Base-by-base conservation (phyloP, 2,113 vertebrate species). In the Trematomus loennbergii region DNA sequence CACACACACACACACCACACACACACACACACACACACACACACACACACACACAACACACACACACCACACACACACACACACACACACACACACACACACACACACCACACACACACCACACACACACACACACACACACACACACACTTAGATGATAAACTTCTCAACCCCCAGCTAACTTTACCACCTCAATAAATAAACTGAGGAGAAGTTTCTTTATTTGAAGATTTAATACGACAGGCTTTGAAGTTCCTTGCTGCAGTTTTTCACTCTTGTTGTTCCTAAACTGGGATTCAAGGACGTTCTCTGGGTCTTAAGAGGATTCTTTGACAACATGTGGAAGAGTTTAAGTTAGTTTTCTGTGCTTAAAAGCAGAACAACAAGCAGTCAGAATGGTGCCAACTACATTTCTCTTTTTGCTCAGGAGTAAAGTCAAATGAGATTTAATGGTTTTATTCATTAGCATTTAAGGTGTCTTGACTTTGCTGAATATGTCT, bases 61-160 rank as follows among this genome's bases (percentile, higher is more conserved):
- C 25, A 25, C 25, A 25, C 25, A 25, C 25, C 25, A 25, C 25
- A 25, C 25, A 25, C 25, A 25, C 25, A 25, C 25, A 25, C 25
- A 25, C 25, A 25, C 25, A 2, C 2, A 25, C 25, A 25, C 25
- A 25, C 25, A 25, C 25, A 25, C 25, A 25, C 1, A 25, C 52
- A 1, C 66, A 40, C 66, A 11, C 58, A 52, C 48, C 61, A 68
- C 72, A 61, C 43, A 69, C 65, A 65, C 73, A 71, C 50, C 59
- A 33, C 65, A 64, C 40, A 75, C 61, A 73, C 65, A 62, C 48
- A 54, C 46, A 52, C 79, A 54, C 65, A 57, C 54, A 53, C 53
- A 58, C 36, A 79, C 64, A 66, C 64, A 59, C 46, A 12, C 57
- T 78, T 48, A n/a, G n/a, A 76, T 79, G 48, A 43, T n/a, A 67